phyloP scores from a whole-genome alignment of 2,113 vertebrate species.

The Embiotoca jacksoni region DNA sequence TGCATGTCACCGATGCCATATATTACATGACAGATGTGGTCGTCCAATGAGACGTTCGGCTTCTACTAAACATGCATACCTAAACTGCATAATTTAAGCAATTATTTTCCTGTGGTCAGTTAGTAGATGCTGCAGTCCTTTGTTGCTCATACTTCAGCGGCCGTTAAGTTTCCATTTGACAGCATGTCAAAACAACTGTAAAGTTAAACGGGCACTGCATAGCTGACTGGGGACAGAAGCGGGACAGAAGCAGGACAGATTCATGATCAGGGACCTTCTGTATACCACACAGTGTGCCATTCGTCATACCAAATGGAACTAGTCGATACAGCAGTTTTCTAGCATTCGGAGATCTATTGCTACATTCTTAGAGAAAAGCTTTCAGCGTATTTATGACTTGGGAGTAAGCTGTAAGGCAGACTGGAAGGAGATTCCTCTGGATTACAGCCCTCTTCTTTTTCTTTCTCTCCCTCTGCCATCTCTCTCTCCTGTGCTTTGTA shows the following conservation, averaged over 20 bases:
- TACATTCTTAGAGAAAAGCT: constrained; percentile 71
- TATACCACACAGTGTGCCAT: constrained; percentile 20
- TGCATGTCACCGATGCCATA: not conserved
- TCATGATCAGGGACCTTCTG: constrained; percentile 25
- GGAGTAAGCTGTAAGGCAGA: constrained; percentile 74
- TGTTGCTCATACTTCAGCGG: constrained; percentile 28
- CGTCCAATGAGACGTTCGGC: not conserved
- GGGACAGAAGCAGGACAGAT: not conserved
- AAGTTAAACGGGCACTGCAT: constrained; percentile 18
- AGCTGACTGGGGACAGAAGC: constrained; percentile 14
- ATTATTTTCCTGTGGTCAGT: not conserved
- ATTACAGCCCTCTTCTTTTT: constrained; percentile 39
- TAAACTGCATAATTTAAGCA: not conserved
- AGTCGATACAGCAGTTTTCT: constrained; percentile 30
- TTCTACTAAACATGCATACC: not conserved
- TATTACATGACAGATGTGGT: not conserved
- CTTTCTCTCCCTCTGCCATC: not conserved
- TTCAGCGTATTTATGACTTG: constrained; percentile 70
- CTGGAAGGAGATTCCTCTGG: constrained; percentile 48
- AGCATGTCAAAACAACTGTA: constrained; percentile 44
- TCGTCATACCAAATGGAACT: constrained; percentile 41
- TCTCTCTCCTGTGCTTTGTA: constrained; percentile 6
- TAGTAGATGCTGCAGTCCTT: constrained; percentile 1
- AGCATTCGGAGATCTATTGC: constrained; percentile 66
- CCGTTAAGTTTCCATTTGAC: constrained; percentile 40